These are phyloP conservation scores for Eilema caniola DNA, from an alignment of 2,888 invertebrate species.

Conservation along the genomic window DNA sequence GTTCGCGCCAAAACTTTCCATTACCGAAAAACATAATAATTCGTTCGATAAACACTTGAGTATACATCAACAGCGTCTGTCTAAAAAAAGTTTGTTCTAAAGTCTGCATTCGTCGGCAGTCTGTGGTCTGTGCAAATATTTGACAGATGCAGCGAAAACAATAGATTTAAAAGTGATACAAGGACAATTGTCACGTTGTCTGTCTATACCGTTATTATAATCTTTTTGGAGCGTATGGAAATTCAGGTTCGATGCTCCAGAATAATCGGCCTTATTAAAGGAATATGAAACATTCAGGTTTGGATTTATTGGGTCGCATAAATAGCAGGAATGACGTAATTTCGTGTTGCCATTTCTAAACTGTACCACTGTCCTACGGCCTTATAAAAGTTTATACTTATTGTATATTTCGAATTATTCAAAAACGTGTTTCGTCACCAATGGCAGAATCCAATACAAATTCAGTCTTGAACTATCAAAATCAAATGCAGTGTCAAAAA, in stretches of 20 bases:
- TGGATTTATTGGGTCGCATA: slow-evolving; percentile 9
- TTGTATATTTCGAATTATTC: not conserved
- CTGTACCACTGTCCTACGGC: not conserved
- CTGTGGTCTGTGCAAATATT: slow-evolving; percentile 24
- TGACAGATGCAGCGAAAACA: slow-evolving; percentile 30
- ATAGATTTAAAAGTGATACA: slow-evolving; percentile 32
- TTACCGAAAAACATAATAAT: not conserved
- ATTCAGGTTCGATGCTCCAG: slow-evolving; percentile 12
- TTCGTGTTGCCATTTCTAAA: not conserved
- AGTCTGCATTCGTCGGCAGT: slow-evolving; percentile 8
- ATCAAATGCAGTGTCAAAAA: too few relatives aligned
- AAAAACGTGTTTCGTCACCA: too few relatives aligned
- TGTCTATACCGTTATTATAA: slow-evolving; percentile 23
- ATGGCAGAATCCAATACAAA: too few relatives aligned
- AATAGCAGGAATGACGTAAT: not conserved
- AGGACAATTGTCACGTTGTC: slow-evolving; percentile 25
- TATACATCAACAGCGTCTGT: slow-evolving; percentile 22
- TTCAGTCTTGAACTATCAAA: too few relatives aligned
- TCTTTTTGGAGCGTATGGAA: slow-evolving; percentile 22
- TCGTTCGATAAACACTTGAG: slow-evolving; percentile 27
- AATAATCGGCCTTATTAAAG: slow-evolving; percentile 12
- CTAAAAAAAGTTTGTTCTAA: not conserved
- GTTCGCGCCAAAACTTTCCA: not conserved
- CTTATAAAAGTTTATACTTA: not conserved
- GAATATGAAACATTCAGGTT: not conserved